phyloP scores from a whole-genome alignment of 2,113 vertebrate species.

The Tyto alba region DNA sequence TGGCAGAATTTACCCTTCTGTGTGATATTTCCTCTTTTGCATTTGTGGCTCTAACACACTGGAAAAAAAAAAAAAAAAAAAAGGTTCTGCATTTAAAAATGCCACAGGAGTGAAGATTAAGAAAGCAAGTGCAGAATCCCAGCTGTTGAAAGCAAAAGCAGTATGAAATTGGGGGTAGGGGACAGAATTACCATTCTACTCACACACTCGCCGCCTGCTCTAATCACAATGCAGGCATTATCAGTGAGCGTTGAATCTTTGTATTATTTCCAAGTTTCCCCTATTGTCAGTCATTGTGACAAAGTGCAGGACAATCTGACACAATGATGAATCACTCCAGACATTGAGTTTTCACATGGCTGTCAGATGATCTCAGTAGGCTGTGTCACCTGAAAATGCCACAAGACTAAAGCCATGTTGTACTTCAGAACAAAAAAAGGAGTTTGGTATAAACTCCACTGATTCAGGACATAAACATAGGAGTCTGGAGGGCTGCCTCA shows the following conservation, averaged over 20 bases:
- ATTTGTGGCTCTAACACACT: background rate
- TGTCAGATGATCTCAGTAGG: constrained; percentile 82
- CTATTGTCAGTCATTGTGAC: constrained; percentile 87
- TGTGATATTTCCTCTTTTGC: background rate
- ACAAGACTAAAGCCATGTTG: constrained; percentile 43
- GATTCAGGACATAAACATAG: constrained; percentile 14
- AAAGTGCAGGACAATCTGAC: constrained; percentile 90
- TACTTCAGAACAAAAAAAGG: constrained; percentile 30
- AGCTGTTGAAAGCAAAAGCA: constrained; percentile 38
- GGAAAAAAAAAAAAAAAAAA: background rate
- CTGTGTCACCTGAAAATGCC: constrained; percentile 84
- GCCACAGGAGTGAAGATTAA: constrained; percentile 20
- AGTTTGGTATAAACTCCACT: constrained; percentile 45
- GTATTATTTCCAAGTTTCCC: constrained; percentile 84
- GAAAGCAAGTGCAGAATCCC: background rate
- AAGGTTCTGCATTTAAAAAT: background rate
- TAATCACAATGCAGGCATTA: constrained; percentile 83
- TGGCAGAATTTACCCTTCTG: background rate
- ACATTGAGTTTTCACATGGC: constrained; percentile 85
- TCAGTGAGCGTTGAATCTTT: constrained; percentile 81
- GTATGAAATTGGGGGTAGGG: constrained; percentile 7
- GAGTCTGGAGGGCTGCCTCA: background rate
- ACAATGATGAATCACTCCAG: constrained; percentile 96
- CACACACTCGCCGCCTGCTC: constrained; percentile 62
- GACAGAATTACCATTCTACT: constrained; percentile 66